Evolutionary conservation across 2,797 vertebrate genomes (phyloP).

Genomic region (Chromis chromis): DNA sequence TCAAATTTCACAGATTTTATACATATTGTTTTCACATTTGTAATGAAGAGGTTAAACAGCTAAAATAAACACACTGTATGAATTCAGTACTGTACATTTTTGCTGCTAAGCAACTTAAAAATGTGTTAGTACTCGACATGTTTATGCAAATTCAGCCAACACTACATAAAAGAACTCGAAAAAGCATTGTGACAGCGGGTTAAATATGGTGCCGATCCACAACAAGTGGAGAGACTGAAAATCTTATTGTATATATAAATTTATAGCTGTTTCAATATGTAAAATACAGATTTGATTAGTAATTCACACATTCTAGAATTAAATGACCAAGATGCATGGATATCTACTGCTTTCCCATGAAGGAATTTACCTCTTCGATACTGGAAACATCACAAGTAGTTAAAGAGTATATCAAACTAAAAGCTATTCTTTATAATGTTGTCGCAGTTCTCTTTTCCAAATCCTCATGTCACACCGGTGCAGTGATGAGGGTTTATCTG

Average conservation of each 20-base stretch:
- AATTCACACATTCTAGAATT: neutral
- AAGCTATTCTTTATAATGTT: constrained; percentile 27
- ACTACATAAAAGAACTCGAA: neutral
- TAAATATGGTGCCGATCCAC: neutral
- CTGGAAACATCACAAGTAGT: constrained; percentile 49
- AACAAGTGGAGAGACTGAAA: neutral
- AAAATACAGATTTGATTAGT: neutral
- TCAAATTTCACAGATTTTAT: neutral
- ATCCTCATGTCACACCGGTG: constrained; percentile 31
- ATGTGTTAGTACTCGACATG: neutral
- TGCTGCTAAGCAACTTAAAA: neutral
- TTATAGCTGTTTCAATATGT: neutral
- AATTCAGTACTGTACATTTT: neutral
- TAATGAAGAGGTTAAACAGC: neutral
- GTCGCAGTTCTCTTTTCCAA: constrained; percentile 3
- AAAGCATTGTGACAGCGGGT: neutral
- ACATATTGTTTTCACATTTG: neutral
- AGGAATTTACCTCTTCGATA: constrained; percentile 64
- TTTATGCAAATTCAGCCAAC: neutral
- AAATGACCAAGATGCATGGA: neutral
- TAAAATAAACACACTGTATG: constrained; percentile 1
- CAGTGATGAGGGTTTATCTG: constrained; percentile 54
- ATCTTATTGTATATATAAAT: neutral
- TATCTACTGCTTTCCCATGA: neutral
- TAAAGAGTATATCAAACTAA: constrained; percentile 34